phyloP scores from a whole-genome alignment of 1,140 invertebrate genomes.

The Paraescarpia echinospica region DNA sequence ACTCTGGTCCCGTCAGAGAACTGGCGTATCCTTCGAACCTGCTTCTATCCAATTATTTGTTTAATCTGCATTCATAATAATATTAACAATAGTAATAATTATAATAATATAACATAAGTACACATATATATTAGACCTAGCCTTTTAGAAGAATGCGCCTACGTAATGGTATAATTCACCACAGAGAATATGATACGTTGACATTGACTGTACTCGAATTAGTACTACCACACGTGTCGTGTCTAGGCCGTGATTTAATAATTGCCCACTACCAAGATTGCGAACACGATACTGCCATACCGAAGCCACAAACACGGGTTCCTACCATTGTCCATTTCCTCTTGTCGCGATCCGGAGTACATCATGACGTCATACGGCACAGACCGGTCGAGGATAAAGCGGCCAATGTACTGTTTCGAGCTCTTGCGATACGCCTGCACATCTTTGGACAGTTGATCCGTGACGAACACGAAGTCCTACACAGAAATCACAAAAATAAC shows the following conservation, averaged over 20 bases:
- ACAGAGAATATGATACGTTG: not conserved
- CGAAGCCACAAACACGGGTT: not conserved
- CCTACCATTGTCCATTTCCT: conserved; percentile 14
- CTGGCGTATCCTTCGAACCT: not conserved
- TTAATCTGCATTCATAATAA: not conserved
- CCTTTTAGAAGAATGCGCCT: too few relatives aligned
- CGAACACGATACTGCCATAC: too few relatives aligned
- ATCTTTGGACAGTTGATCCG: not conserved
- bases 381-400: not conserved
- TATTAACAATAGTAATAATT: not conserved
- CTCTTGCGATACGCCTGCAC: conserved; percentile 2
- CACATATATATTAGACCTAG: too few relatives aligned
- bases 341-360: conserved; percentile 6
- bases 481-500: not conserved
- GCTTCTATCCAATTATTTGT: not conserved
- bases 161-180: not conserved
- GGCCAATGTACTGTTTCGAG: not conserved
- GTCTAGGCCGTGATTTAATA: not conserved
- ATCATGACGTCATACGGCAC: conserved; percentile 15
- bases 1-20: too few relatives aligned
- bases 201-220: not conserved
- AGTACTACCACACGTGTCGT: not conserved
- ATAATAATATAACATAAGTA: too few relatives aligned
- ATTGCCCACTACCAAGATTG: not conserved
- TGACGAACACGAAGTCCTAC: conserved; percentile 17